Percentiles rank a stretch among this genome's conserved stretches.
Evolutionary conservation across 1,140 invertebrate genomes (phyloP).

Genomic region (Aphaenogaster ashmeadi): DNA sequence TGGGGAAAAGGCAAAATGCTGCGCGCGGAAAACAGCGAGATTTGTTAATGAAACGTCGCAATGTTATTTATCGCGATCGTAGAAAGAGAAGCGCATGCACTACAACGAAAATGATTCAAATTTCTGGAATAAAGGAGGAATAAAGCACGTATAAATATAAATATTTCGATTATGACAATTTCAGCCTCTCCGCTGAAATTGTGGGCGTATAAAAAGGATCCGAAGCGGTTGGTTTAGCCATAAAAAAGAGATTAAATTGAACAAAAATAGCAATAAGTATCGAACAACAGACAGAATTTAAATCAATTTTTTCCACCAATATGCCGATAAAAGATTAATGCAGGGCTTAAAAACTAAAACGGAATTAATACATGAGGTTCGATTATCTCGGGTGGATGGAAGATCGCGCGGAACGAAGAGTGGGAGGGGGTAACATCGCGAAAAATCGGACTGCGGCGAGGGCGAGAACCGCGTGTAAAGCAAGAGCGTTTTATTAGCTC

Average conservation of each 20-base stretch:
- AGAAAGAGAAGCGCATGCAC: background rate
- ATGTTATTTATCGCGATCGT: conserved; percentile 30
- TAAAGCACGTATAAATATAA: conserved; percentile 13
- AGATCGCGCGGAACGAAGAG: background rate
- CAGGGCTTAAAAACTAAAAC: conserved; percentile 7
- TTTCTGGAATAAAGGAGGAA: background rate
- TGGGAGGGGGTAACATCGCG: background rate
- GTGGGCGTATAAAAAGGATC: background rate
- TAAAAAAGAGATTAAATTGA: conserved; percentile 5
- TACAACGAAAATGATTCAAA: conserved; percentile 5
- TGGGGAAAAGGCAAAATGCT: conserved; percentile 4
- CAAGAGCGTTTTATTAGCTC: conserved; percentile 53
- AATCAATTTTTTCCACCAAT: background rate
- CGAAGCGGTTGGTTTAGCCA: background rate
- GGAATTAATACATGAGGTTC: conserved; percentile 1
- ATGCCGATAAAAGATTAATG: background rate
- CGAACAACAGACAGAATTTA: background rate
- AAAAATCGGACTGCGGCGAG: conserved; percentile 40
- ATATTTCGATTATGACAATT: background rate
- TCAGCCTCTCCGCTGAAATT: background rate
- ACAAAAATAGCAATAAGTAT: background rate
- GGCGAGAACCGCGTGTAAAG: conserved; percentile 41
- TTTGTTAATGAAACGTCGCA: background rate
- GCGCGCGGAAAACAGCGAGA: conserved; percentile 1
- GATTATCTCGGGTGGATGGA: conserved; percentile 14